Evolutionary conservation across 1,140 invertebrate species (phyloP), one percentile per base, ranked within the genome.

Genomic region (Rhagoletis zephyria): DNA sequence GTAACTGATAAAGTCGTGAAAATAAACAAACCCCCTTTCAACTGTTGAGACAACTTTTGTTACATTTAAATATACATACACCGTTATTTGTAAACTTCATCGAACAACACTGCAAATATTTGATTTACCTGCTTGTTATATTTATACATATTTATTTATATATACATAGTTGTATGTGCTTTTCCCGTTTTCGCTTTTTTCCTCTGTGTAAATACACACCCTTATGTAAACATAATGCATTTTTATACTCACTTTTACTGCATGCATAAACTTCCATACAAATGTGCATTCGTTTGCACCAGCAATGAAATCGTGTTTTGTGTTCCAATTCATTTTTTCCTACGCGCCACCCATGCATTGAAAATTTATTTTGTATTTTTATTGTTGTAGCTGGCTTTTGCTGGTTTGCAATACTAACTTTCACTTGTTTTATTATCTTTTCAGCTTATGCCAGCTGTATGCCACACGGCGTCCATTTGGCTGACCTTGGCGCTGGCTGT

Each of bases 381-480:
- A 5, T 48, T 67, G 64, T 70, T 70, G 40, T 16, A 45, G 12
- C 30, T 74, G 30, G n/a, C n/a, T n/a, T n/a, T n/a, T n/a, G 4
- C 42, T n/a, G 16, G 12, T 16, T 6, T 42, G 6, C 45, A 16
- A 6, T 81, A 9, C 16, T 59, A 51, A 7, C 19, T 87, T 85
- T 7, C 67, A 61, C n/a, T 74, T 77, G 19, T 64, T 59, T 63
- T 65, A 65, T 19, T 63, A 88, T 88, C 89, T 86, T 93, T 93
- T 0, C 93, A 95, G 95, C 94, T 95, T 70, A 94, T 98, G 88
- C 97, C 97, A 1, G 96, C 96, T 40, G 95, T 98, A 91, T 98
- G 98, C 92, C 97, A 98, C 94, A 98, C 97, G 1, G 96, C 97
- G 1, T 98, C 97, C 88, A 97, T 98, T 67, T 98, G 97, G 97